Evolutionary conservation across 1,140 invertebrate species (phyloP), one percentile per base, ranked within the genome.

Genomic region (Odontomachus brunneus): DNA sequence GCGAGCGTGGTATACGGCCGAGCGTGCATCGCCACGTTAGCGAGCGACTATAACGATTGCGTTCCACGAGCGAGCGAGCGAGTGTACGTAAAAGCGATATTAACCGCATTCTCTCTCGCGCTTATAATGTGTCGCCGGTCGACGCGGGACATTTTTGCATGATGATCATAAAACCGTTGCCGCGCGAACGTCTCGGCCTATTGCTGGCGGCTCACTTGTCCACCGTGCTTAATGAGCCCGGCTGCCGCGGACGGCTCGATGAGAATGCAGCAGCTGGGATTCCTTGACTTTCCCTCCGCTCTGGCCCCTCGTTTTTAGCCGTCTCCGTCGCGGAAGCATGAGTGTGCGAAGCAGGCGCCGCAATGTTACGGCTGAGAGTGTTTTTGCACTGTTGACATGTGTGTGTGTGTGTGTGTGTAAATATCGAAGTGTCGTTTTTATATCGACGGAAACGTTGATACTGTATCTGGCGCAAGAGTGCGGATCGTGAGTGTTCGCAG

Each of bases 51-150:
- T 26, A 22, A 15, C 29, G 29, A 7, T n/a, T 85, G 14, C 33
- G 26, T 38, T 51, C 48, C 29, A 33, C n/a, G 29, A 2, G 55
- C n/a, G 53, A 51, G 11, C 86, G 74, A 72, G 71, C 84, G 84
- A 26, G 72, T 49, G 44, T 19, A 11, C 14, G 5, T 22, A 48
- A 4, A 67, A 69, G 73, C 85, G 76, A 86, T 75, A 88, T 91
- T 89, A 89, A 90, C 83, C 84, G 85, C 84, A 89, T 90, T 89
- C 83, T 83, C 83, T 83, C 86, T 87, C 89, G 85, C 85, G 76
- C 59, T 89, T 86, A 83, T 87, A 88, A 89, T 85, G 74, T 78
- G 22, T 19, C 74, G 76, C 67, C 80, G 71, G 55, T 57, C 62
- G 65, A 85, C 69, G 67, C 60, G 69, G n/a, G 66, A 66, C 22